Evolutionary conservation across 1,140 invertebrate genomes (phyloP), one percentile per base, ranked within the genome.

Genomic region (Chlorops oryzae): DNA sequence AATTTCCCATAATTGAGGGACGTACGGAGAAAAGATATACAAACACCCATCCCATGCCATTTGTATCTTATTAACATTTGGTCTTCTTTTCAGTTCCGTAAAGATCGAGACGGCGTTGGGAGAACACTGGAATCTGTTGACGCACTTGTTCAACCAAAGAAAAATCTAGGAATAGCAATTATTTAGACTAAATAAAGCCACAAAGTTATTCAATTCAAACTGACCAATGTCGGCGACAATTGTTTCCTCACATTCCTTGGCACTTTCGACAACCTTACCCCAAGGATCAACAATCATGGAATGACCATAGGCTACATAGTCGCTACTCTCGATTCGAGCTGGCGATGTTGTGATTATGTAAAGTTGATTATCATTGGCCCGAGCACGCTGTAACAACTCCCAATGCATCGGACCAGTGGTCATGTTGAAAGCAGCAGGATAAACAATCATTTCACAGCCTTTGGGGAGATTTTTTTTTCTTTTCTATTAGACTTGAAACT

Each of bases 351-450:
- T 79, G 20, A 82, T 83, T 21, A 88, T 82, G 73, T 79, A 88
- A 20, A 90, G 73, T 73, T 93, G 92, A 73, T 93, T 91, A 73
- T 97, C 66, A 32, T 87, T 78, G 20, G 95, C 92, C 43, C 93
- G 76, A 1, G 81, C 77, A 37, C 88, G 78, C 52, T 83, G 81
- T 3, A 97, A 73, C 2, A 96, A 72, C 60, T 93, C 87, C 92
- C 92, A 97, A 69, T 96, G 93, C 10, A 87, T 72, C 1, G 92
- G 92, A 0, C 94, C 94, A 1, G 93, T 96, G 10, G 89, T 95
- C 85, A 93, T 90, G 73, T 95, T 96, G 67, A 96, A 97, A 12
- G 92, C 92, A 38, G 85, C 91, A n/a, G 92, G 92, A 73, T 93
- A 96, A 9, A 96, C 74, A 13, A 95, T 69, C 59, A 94, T 73